Conservation (phyloP, 2,797 vertebrate genomes). For the Botia kubotai region DNA sequence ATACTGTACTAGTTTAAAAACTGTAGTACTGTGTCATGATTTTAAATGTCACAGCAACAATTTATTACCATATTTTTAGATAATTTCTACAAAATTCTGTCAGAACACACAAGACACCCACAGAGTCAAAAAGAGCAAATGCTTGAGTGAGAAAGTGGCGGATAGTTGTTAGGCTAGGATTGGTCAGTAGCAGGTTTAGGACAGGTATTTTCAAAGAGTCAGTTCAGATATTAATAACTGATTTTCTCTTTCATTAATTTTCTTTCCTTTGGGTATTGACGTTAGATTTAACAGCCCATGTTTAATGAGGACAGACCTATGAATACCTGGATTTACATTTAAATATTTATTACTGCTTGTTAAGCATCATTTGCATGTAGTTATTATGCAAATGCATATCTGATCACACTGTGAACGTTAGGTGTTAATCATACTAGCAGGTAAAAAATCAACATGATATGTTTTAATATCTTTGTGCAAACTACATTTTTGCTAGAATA, state of each 20-base stretch:
- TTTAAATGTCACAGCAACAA: too few species aligned
- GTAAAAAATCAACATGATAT: slow-evolving; percentile 40
- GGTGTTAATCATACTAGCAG: slow-evolving; percentile 56
- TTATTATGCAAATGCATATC: slow-evolving; percentile 78
- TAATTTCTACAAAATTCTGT: too few species aligned
- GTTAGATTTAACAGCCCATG: slow-evolving; percentile 72
- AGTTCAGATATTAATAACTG: slow-evolving; percentile 27
- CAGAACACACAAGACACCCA: too few species aligned
- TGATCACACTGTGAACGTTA: slow-evolving; percentile 38
- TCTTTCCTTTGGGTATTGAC: slow-evolving; percentile 55
- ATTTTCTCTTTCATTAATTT: not conserved
- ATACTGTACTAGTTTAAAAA: too few species aligned
- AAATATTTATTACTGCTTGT: slow-evolving; percentile 74
- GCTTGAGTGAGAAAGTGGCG: too few species aligned
- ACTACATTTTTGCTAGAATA: slow-evolving; percentile 15
- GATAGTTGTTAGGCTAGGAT: too few species aligned
- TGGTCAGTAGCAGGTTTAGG: too few species aligned
- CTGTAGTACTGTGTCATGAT: too few species aligned
- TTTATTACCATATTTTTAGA: too few species aligned
- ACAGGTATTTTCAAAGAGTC: not conserved
- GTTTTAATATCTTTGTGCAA: slow-evolving; percentile 15
- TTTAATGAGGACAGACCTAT: slow-evolving; percentile 78
- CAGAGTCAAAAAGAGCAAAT: too few species aligned
- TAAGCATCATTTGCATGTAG: slow-evolving; percentile 79
- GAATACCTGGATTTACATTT: slow-evolving; percentile 83